These are phyloP conservation scores for Euzophera pinguis DNA, from an alignment of 2,888 invertebrate genomes.

Conservation along the genomic window DNA sequence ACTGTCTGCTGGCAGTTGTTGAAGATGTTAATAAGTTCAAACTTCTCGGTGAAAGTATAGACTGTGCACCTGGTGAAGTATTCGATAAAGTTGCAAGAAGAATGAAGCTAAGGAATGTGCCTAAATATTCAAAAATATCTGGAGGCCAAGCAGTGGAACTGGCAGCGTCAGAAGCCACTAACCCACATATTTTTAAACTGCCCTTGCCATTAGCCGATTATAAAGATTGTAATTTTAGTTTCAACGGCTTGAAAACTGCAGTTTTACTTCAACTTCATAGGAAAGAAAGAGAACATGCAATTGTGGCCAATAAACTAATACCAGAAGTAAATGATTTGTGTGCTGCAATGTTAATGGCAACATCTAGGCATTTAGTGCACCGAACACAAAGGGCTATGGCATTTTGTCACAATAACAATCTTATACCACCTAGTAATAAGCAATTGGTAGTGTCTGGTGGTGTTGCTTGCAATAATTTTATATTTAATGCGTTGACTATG, in stretches of 20 bases:
- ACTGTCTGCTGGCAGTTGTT: constrained; percentile 90
- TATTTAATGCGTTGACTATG: constrained; percentile 84
- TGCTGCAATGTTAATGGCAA: constrained; percentile 88
- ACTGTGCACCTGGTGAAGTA: constrained; percentile 95
- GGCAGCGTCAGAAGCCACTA: constrained; percentile 84
- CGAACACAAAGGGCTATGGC: constrained; percentile 92
- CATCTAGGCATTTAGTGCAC: constrained; percentile 89
- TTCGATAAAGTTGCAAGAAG: constrained; percentile 95
- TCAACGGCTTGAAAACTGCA: constrained; percentile 89
- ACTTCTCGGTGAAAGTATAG: constrained; percentile 88
- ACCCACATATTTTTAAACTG: constrained; percentile 84
- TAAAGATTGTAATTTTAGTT: constrained; percentile 94
- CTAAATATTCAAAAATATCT: constrained; percentile 85
- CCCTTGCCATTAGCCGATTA: constrained; percentile 82
- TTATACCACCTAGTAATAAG: constrained; percentile 82
- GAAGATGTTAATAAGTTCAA: constrained; percentile 87
- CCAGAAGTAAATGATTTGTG: constrained; percentile 90
- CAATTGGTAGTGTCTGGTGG: constrained; percentile 94
- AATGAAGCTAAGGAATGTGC: constrained; percentile 88
- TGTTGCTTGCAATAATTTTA: constrained; percentile 95
- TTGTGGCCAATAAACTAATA: constrained; percentile 85
- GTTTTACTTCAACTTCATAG: constrained; percentile 72
- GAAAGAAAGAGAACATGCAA: constrained; percentile 80
- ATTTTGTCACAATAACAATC: constrained; percentile 81
- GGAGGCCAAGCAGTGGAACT: constrained; percentile 94